phyloP scores from a whole-genome alignment of 2,888 invertebrate genomes.

The Panopea generosa region DNA sequence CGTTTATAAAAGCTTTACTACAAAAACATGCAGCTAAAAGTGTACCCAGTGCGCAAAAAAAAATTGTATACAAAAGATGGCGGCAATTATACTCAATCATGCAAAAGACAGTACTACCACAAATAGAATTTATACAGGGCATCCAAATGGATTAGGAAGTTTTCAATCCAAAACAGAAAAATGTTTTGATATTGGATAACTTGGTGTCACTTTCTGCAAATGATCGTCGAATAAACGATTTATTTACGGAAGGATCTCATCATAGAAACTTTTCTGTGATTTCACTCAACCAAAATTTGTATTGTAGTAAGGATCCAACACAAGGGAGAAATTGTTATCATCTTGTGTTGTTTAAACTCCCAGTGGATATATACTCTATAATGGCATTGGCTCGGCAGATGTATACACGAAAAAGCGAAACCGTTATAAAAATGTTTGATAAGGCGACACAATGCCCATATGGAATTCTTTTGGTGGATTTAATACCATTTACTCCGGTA shows the following conservation, averaged over 20 bases:
- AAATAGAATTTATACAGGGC: slow-evolving; percentile 15
- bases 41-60: slow-evolving; percentile 42
- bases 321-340: no score
- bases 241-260: no score
- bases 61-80: slow-evolving; percentile 24
- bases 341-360: no score
- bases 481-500: slow-evolving; percentile 26
- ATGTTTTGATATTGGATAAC: no score
- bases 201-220: no score
- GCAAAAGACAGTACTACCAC: slow-evolving; percentile 3
- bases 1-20: slow-evolving; percentile 13
- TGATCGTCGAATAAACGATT: no score
- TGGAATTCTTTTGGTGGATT: slow-evolving; percentile 14
- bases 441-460: slow-evolving; percentile 17
- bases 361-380: no score
- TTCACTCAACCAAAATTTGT: no score
- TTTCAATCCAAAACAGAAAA: no score
- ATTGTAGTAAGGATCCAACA: no score
- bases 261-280: no score
- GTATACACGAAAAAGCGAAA: slow-evolving; percentile 5
- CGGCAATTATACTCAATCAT: slow-evolving; percentile 5
- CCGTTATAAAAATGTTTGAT: slow-evolving; percentile 5
- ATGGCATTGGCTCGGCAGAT: no score
- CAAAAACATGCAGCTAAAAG: slow-evolving; percentile 20
- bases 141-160: slow-evolving; percentile 23